These are phyloP conservation scores for Serranus cabrilla DNA, from an alignment of 2,797 vertebrate genomes.

Conservation along the genomic window DNA sequence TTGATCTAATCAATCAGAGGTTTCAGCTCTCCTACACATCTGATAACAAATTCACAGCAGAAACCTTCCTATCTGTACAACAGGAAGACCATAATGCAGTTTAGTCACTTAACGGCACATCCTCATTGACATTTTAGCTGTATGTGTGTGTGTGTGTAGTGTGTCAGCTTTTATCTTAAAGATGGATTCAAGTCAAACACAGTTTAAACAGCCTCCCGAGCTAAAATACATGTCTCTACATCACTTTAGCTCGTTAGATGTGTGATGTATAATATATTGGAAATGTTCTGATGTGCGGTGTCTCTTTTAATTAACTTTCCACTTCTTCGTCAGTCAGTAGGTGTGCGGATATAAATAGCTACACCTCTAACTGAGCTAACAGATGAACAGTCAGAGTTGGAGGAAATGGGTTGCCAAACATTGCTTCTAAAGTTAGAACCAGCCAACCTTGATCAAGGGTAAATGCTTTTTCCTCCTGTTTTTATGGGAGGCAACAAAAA, in stretches of 20 bases:
- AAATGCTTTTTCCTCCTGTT: slow-evolving; percentile 62
- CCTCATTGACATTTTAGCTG: not conserved
- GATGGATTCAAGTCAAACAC: not conserved
- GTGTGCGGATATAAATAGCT: slow-evolving; percentile 77
- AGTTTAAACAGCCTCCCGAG: not conserved
- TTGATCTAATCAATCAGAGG: too few species aligned
- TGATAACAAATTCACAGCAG: not conserved
- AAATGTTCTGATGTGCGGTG: slow-evolving; percentile 48
- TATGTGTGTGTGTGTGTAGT: not conserved
- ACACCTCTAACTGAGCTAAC: slow-evolving; percentile 73
- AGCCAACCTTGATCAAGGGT: slow-evolving; percentile 86
- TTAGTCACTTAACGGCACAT: not conserved
- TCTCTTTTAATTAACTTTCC: slow-evolving; percentile 75
- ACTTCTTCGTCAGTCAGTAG: slow-evolving; percentile 62
- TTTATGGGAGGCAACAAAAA: slow-evolving; percentile 63
- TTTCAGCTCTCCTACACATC: not conserved
- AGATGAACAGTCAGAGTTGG: slow-evolving; percentile 78
- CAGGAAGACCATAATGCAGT: not conserved
- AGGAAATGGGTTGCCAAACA: slow-evolving; percentile 78
- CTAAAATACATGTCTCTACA: slow-evolving; percentile 16
- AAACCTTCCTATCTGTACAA: slow-evolving; percentile 1
- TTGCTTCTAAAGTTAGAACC: slow-evolving; percentile 80
- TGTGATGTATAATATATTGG: slow-evolving; percentile 32
- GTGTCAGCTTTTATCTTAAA: not conserved
- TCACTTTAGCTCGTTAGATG: slow-evolving; percentile 38